Evolutionary conservation across 2,888 invertebrate species (phyloP).

Genomic region (Eucera pruinosa): DNA sequence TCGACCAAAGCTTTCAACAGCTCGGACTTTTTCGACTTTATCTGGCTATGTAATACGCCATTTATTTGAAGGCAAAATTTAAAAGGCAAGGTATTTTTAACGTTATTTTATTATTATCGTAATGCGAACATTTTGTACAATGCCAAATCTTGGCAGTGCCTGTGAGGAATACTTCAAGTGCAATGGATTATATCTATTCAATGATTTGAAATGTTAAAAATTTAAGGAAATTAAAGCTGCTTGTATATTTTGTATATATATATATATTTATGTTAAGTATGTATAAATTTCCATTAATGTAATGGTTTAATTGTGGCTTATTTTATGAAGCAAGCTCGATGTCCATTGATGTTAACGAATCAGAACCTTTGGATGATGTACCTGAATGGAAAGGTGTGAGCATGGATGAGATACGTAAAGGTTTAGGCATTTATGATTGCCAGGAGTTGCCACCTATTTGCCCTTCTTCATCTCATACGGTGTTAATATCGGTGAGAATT

Average conservation of each 20-base stretch:
- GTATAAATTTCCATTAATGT: background rate
- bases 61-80: too few species aligned
- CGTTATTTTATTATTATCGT: too few species aligned
- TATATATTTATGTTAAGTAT: too few species aligned
- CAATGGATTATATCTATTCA: too few species aligned
- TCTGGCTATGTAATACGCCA: too few species aligned
- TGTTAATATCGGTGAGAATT: slow-evolving; percentile 86
- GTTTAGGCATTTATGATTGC: slow-evolving; percentile 84
- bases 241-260: background rate
- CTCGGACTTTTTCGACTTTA: too few species aligned
- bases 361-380: slow-evolving; percentile 71
- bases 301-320: slow-evolving; percentile 10
- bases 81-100: too few species aligned
- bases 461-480: slow-evolving; percentile 87
- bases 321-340: slow-evolving; percentile 67
- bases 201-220: too few species aligned
- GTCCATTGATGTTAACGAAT: slow-evolving; percentile 68
- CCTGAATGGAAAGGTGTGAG: slow-evolving; percentile 84
- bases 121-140: too few species aligned
- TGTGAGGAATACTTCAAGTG: too few species aligned
- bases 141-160: too few species aligned
- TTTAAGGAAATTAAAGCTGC: background rate
- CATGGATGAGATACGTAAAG: slow-evolving; percentile 84
- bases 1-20: too few species aligned
- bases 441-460: slow-evolving; percentile 85